Percentiles rank a stretch among this genome's conserved stretches.
These are phyloP conservation scores for Hycleus phaleratus DNA, from an alignment of 1,140 invertebrate species.

Conservation along the genomic window DNA sequence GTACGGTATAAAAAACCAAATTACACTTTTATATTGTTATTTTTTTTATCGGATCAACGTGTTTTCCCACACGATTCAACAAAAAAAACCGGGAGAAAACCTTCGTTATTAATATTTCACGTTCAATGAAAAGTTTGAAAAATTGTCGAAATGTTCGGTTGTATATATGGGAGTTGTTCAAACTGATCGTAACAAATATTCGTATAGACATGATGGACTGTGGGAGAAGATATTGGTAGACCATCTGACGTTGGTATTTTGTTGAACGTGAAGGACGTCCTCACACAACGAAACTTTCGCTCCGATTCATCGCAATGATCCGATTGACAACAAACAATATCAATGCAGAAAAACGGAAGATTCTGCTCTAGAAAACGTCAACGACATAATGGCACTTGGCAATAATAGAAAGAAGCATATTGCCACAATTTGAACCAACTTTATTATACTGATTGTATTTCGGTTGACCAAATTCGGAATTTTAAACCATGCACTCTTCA, in stretches of 20 bases:
- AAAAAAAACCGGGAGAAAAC: not conserved
- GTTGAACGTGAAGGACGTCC: slow-evolving; percentile 4
- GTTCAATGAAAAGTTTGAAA: slow-evolving; percentile 12
- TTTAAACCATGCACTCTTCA: too few species aligned
- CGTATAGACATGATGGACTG: slow-evolving; percentile 18
- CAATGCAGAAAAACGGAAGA: not conserved
- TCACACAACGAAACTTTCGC: slow-evolving; percentile 16
- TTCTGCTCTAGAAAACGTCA: too few species aligned
- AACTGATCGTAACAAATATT: slow-evolving; percentile 21
- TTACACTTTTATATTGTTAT: too few species aligned
- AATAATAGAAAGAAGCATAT: not conserved
- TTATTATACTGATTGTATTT: too few species aligned
- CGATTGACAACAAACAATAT: slow-evolving; percentile 17
- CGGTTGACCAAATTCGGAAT: too few species aligned
- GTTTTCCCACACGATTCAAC: too few species aligned
- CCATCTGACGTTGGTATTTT: slow-evolving; percentile 5
- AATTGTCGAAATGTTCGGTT: slow-evolving; percentile 13
- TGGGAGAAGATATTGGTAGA: slow-evolving; percentile 13
- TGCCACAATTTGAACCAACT: too few species aligned
- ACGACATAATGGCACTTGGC: too few species aligned
- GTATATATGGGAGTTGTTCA: slow-evolving; percentile 3
- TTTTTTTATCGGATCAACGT: too few species aligned
- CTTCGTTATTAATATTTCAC: slow-evolving; percentile 14
- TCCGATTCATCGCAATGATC: slow-evolving; percentile 14
- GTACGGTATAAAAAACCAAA: too few species aligned